phyloP scores from a whole-genome alignment of 2,113 vertebrate species.

The Crotalus horridus region DNA sequence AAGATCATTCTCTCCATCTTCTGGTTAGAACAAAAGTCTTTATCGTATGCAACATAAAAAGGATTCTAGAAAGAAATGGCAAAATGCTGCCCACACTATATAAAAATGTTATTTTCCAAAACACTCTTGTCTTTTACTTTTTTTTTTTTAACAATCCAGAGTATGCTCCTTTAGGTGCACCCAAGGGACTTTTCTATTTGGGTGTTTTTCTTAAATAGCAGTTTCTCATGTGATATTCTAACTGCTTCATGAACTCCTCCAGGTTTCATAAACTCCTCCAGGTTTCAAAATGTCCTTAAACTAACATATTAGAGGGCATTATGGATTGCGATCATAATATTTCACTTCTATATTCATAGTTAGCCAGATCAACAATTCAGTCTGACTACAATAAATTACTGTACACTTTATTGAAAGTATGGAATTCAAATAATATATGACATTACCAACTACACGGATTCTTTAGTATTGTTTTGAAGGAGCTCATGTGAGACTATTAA shows the following conservation, averaged over 20 bases:
- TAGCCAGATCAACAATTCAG: not conserved
- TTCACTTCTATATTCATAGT: not conserved
- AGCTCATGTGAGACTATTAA: not conserved
- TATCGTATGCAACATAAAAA: not conserved
- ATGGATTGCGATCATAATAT: not conserved
- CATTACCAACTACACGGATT: not conserved
- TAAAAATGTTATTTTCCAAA: not conserved
- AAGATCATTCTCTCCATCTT: not conserved
- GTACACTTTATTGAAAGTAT: not conserved
- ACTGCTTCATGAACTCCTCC: constrained; percentile 6
- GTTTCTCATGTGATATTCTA: constrained; percentile 11
- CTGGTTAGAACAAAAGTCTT: not conserved
- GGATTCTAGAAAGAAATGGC: not conserved
- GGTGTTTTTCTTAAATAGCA: not conserved
- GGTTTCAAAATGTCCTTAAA: not conserved
- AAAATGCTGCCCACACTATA: not conserved
- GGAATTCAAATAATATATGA: not conserved
- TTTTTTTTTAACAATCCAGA: not conserved
- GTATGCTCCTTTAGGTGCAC: not conserved
- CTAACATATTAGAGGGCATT: not conserved
- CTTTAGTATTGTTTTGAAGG: not conserved
- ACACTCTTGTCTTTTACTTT: not conserved
- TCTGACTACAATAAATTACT: not conserved
- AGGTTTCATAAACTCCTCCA: constrained; percentile 28
- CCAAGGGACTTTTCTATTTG: constrained; percentile 1